Evolutionary conservation across 2,797 vertebrate genomes (phyloP).

Genomic region (Nannoperca obscura): DNA sequence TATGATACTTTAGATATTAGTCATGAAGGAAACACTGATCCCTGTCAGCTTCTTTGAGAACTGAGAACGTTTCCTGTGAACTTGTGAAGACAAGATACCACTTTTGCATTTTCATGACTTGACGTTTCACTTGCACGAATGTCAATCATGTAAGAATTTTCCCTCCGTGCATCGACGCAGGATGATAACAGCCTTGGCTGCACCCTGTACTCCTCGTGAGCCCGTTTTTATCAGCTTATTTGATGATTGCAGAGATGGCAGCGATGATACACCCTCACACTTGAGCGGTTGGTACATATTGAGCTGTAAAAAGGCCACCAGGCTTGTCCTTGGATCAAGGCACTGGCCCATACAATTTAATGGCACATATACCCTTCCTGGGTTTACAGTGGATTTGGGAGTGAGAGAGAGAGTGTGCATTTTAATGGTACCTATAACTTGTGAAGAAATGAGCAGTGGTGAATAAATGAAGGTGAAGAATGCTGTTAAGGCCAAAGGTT

Average conservation of each 20-base stretch:
- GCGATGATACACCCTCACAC: conserved; percentile 53
- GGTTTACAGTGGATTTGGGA: conserved; percentile 35
- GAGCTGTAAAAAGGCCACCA: conserved; percentile 58
- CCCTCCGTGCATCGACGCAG: conserved; percentile 10
- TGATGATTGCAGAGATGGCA: conserved; percentile 47
- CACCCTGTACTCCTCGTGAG: conserved; percentile 21
- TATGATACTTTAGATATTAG: not conserved
- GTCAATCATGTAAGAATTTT: conserved; percentile 28
- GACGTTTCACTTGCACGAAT: conserved; percentile 16
- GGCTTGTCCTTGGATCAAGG: conserved; percentile 60
- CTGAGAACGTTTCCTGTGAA: not conserved
- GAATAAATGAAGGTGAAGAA: conserved; percentile 28
- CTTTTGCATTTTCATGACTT: conserved; percentile 4
- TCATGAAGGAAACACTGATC: not conserved
- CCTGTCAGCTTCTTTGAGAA: not conserved
- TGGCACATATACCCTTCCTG: conserved; percentile 44
- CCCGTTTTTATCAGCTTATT: conserved; percentile 9
- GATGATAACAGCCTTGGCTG: conserved; percentile 41
- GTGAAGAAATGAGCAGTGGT: conserved; percentile 31
- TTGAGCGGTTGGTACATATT: conserved; percentile 49
- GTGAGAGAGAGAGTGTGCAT: conserved; percentile 6
- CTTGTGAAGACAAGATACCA: not conserved
- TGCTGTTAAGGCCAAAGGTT: conserved; percentile 21
- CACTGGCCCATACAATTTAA: conserved; percentile 55
- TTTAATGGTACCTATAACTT: conserved; percentile 53